Evolutionary conservation across 2,797 vertebrate genomes (phyloP), one percentile per base, ranked within the genome.

Genomic region (Percopsis omiscomaycus): DNA sequence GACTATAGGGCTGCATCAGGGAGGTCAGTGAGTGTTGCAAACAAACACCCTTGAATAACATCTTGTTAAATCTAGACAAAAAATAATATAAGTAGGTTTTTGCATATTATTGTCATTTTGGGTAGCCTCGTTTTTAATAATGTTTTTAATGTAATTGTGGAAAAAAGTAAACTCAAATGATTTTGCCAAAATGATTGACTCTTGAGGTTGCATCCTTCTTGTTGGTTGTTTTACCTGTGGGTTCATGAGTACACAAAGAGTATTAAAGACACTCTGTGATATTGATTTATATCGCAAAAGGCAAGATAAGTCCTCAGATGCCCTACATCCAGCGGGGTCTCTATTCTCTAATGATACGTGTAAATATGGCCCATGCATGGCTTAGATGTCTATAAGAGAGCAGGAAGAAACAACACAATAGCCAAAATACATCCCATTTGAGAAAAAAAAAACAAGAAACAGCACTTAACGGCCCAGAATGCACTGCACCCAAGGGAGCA

Each of bases 401-500:
- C 77, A 65, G 75, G 66, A 84, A 80, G 83, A 84, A 89, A 92
- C 92, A 93, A 92, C 89, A 91, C 87, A 91, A 93, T 92, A 91
- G 87, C 88, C 80, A 90, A 93, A 94, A 93, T 92, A 91, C 79
- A 90, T 82, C 86, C 91, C 91, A 91, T 94, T 92, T 92, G 92
- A 91, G 87, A 89, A 93, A 92, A 92, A 89, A 74, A 69, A 92
- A 94, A 97, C 94, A 95, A 94, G 91, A 92, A 93, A 93, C 91
- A 94, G 91, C 93, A 93, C 94, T 94, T 94, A 94, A 94, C 88
- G 81, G 92, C 90, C 79, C 91, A 94, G 91, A 92, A 92, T 93
- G 92, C 91, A 91, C 89, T 82, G 75, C 79, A 89, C 93, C 92
- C 85, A 57, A 74, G 93, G 93, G 94, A 93, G 82, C 79, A 88